These are phyloP conservation scores for Chloropsis cyanopogon DNA, from an alignment of 2,113 vertebrate genomes.

Conservation along the genomic window DNA sequence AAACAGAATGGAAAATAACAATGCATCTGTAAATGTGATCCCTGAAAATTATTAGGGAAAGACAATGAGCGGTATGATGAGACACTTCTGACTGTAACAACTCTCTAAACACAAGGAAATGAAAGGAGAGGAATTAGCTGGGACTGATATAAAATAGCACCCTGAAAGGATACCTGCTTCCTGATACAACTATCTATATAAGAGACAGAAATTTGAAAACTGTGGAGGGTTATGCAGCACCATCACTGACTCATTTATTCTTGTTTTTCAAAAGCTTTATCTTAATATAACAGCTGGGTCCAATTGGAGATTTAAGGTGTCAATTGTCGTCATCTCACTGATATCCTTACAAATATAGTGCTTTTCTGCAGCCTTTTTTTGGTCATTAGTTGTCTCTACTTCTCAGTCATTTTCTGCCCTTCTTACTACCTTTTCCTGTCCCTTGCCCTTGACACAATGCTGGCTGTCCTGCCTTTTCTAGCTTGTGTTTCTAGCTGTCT, in stretches of 20 bases:
- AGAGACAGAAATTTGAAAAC: not conserved
- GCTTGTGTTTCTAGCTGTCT: accelerated
- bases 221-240: not conserved
- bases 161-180: not conserved
- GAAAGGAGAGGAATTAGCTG: not conserved
- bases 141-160: not conserved
- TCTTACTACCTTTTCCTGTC: not conserved
- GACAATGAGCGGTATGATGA: accelerated
- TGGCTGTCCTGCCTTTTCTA: not conserved
- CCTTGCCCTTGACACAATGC: not conserved
- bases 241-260: not conserved
- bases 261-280: not conserved
- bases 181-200: not conserved
- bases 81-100: not conserved
- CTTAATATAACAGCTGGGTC: not conserved
- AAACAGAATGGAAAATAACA: not conserved
- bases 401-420: not conserved
- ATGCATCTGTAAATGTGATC: not conserved
- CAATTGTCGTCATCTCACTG: not conserved
- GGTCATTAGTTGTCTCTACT: not conserved
- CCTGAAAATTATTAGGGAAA: not conserved
- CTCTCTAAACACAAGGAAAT: not conserved
- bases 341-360: not conserved
- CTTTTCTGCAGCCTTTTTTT: not conserved
- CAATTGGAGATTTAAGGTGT: not conserved